Evolutionary conservation across 2,888 invertebrate species (phyloP), one percentile per base, ranked within the genome.

Genomic region (Sisyra terminalis): DNA sequence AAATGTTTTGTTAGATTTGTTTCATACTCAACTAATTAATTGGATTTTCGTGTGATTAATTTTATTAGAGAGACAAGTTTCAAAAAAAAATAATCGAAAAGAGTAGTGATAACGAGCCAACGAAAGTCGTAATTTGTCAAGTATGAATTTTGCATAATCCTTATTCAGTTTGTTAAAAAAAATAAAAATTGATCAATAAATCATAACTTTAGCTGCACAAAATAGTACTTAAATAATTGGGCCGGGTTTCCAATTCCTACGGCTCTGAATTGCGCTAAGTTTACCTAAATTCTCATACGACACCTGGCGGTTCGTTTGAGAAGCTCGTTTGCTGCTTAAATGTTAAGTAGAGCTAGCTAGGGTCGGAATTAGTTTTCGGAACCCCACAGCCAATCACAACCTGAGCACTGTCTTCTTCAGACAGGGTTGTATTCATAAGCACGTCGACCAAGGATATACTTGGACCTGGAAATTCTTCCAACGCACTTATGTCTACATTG

Each of bases 321-420:
- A 24, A 24, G 24, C 24, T 24, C 24, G 24, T 24, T 24, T 24
- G 24, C 24, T 24, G 24, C 2, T 13, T 38, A 17, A 8, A 11
- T 18, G 39, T 13, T 29, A 11, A 18, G 39, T 11, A 16, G 34
- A 34, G 42, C 35, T 35, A 16, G 34, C n/a, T 35, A 35, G 24
- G 18, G 13, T 14, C 17, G 37, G 18, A 16, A 18, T 17, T 24
- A 3, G 16, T 37, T 18, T 8, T 18, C 24, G 11, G 17, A 17
- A 16, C 34, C 35, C 24, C 42, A 34, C 42, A 35, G 42, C 42
- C 42, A 42, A 42, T 42, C 42, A 42, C 42, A 42, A 42, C 42
- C 42, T 42, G 34, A 42, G 42, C 42, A 42, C 35, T 35, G 37
- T 37, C 37, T 18, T 37, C 37, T 17, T 37, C 37, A 37, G 37